Percentiles rank a stretch among this genome's conserved stretches.
Evolutionary conservation across 2,113 vertebrate genomes (phyloP).

Genomic region (Tretioscincus oriximinensis): DNA sequence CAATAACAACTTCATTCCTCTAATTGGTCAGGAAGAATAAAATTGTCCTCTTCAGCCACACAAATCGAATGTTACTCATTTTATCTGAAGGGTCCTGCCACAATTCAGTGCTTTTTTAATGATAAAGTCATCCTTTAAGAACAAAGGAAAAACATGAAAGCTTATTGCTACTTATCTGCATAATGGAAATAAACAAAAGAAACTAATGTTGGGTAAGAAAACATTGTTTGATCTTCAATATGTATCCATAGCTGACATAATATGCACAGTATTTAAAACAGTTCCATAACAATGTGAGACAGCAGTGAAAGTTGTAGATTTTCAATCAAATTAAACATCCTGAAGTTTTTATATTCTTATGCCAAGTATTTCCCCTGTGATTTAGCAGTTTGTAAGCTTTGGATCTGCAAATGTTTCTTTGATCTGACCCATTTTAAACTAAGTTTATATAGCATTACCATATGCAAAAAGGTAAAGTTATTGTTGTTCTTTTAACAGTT

Average conservation of each 20-base stretch:
- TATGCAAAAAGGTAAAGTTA: no score
- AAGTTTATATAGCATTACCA: no score
- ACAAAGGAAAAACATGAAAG: background rate
- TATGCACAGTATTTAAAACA: background rate
- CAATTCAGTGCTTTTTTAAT: background rate
- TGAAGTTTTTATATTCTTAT: background rate
- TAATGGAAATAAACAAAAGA: background rate
- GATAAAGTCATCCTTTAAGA: slow-evolving; percentile 12
- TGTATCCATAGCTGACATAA: background rate
- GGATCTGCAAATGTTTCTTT: no score
- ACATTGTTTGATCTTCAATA: background rate
- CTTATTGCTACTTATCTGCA: slow-evolving; percentile 1
- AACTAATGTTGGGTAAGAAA: background rate
- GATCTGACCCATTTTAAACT: no score
- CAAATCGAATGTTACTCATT: slow-evolving; percentile 24
- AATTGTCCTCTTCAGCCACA: background rate
- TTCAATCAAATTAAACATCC: background rate
- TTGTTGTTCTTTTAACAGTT: no score
- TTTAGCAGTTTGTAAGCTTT: no score
- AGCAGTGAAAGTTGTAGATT: background rate
- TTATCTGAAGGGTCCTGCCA: slow-evolving; percentile 1
- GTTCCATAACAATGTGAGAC: background rate
- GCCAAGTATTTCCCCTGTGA: background rate
- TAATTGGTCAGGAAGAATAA: slow-evolving; percentile 17
- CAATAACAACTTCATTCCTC: slow-evolving; percentile 23